Evolutionary conservation across 2,888 invertebrate species (phyloP), one percentile per base, ranked within the genome.

Genomic region (Nephrotoma guestfalica): DNA sequence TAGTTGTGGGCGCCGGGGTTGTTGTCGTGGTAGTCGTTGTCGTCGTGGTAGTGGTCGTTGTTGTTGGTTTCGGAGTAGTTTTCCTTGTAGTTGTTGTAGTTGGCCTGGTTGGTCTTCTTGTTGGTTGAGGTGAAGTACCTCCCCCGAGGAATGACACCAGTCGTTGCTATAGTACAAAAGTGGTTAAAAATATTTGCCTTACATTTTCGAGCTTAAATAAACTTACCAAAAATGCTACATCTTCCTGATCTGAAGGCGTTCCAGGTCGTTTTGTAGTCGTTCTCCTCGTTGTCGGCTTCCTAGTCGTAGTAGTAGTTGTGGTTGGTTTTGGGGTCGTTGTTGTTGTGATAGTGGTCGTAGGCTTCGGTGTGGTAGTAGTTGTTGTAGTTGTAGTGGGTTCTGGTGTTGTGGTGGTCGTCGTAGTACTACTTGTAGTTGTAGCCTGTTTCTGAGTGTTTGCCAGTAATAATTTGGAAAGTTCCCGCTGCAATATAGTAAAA

Each of bases 221-320:
- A 51, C 43, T 93, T 89, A 93, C 92, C 86, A 94, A 90, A 89
- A 94, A 94, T 71, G 92, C 92, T 87, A 94, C 90, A 89, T 94
- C 94, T 87, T 94, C 93, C 90, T 92, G 89, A 87, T 92, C 92
- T 13, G 93, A 92, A 89, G 92, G 92, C 11, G 93, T 93, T 0
- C 87, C 86, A 13, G 87, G 87, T 92, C 86, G 92, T 84, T 42
- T 18, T 30, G 85, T 85, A 11, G 41, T 43, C 15, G 86, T 86
- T 6, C 18, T 87, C 51, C 88, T 88, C 11, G 88, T 87, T 88
- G 89, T 89, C 47, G 88, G 87, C 41, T 89, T 90, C 83, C 90
- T 71, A 9, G 41, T 87, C 51, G 87, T 42, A 41, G 86, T 86
- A 0, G 87, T 87, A 40, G 87, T 42, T 45, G 86, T 86, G 0